These are phyloP conservation scores for Chelonoidis abingdonii DNA, from an alignment of 2,113 vertebrate species.

Conservation along the genomic window DNA sequence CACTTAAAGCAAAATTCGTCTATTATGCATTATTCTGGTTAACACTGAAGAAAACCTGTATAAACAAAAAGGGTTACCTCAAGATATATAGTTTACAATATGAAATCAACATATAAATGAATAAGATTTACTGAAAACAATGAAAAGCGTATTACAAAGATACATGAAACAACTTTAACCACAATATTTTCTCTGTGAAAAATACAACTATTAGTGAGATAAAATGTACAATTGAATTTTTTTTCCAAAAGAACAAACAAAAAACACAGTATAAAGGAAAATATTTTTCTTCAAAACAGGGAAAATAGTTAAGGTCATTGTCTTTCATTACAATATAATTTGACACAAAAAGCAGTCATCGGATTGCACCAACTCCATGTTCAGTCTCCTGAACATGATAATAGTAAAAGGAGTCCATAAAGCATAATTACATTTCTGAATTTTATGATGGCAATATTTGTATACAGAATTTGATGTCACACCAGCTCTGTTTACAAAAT, in stretches of 20 bases:
- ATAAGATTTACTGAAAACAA: conserved; percentile 85
- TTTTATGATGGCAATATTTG: conserved; percentile 78
- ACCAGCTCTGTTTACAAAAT: conserved; percentile 88
- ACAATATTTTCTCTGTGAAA: conserved; percentile 96
- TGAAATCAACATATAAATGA: conserved; percentile 87
- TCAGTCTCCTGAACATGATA: conserved; percentile 83
- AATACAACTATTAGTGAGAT: conserved; percentile 96
- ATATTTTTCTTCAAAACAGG: conserved; percentile 85
- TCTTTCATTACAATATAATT: conserved; percentile 90
- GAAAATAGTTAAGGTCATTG: conserved; percentile 90
- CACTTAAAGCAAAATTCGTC: conserved; percentile 86
- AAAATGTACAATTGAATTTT: conserved; percentile 87
- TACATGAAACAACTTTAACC: conserved; percentile 87
- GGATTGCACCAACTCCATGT: conserved; percentile 90
- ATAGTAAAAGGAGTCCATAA: conserved; percentile 86
- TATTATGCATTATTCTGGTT: conserved; percentile 85
- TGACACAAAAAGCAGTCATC: conserved; percentile 89
- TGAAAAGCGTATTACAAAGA: conserved; percentile 88
- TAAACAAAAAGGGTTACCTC: conserved; percentile 82
- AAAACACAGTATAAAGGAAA: conserved; percentile 88
- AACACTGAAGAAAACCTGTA: conserved; percentile 85
- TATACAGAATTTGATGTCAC: conserved; percentile 80
- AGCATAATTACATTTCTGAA: conserved; percentile 81
- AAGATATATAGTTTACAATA: conserved; percentile 86
- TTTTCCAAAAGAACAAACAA: conserved; percentile 48